Evolutionary conservation across 2,888 invertebrate species (phyloP), one percentile per base, ranked within the genome.

Genomic region (Brachyptera risi): DNA sequence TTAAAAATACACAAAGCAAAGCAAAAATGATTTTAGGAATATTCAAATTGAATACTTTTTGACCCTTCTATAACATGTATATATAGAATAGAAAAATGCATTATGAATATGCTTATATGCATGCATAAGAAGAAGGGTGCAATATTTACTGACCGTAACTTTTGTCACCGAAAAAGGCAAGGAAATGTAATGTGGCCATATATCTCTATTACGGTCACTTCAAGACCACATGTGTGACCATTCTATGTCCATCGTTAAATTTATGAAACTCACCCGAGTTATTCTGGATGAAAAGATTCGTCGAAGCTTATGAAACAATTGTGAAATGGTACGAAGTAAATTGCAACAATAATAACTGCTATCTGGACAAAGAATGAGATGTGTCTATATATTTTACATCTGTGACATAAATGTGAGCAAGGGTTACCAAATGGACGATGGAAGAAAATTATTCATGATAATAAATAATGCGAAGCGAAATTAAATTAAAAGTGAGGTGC

Each of bases 161-260:
- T 31, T 11, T 11, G 31, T 31, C 31, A 11, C 11, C 31, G 11
- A 31, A 31, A 31, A 11, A 47, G n/a, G 47, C 47, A 21, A 21
- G 51, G n/a, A 51, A 51, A 51, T 51, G 15, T 27, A 51, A 51
- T 31, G 26, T 15, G 51, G 15, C 31, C 35, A 31, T 51, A 15
- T 51, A 35, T 51, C 51, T 51, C 15, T 35, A 51, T 51, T 51
- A 51, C 17, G 51, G 51, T 35, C 51, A 51, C 35, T 35, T 51
- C 51, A 27, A 19, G n/a, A 51, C 51, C 51, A 17, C 51, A 35
- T 4, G 27, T 51, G 51, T 51, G 51, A 51, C 51, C 51, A 21
- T 24, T 2, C 7, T 9, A 51, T 31, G 51, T 15, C 31, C 51
- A 35, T 31, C 21, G 31, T 51, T 19, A 27, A 51, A 51, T 51